Evolutionary conservation across 2,888 invertebrate species (phyloP).

Genomic region (Tenthredo scrophulariae): DNA sequence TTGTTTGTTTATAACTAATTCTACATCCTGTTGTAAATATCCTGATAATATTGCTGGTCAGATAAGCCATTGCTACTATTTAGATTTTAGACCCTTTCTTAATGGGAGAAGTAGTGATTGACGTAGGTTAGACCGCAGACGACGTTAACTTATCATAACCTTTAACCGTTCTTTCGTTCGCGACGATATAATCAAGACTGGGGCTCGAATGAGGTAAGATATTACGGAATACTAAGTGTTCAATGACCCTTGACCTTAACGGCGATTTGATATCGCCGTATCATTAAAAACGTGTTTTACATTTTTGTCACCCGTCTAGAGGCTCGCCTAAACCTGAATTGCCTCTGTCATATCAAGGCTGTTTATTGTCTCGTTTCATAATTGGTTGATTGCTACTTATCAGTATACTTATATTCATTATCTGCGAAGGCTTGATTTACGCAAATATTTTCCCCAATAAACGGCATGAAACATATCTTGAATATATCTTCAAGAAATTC

Average conservation of each 20-base stretch:
- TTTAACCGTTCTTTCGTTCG: not conserved
- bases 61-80: constrained; percentile 65
- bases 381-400: constrained; percentile 24
- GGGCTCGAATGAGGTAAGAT: not conserved
- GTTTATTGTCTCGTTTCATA: not conserved
- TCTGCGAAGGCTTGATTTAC: not conserved
- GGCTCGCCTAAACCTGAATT: not conserved
- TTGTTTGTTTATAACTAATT: constrained; percentile 59
- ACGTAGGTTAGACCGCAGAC: not conserved
- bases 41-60: constrained; percentile 62
- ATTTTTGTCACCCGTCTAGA: not conserved
- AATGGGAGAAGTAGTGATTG: not conserved
- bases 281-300: constrained; percentile 29
- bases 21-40: constrained; percentile 60
- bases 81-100: not conserved
- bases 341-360: constrained; percentile 23
- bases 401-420: not conserved
- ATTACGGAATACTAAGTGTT: not conserved
- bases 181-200: not conserved
- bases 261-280: not conserved
- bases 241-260: constrained; percentile 23
- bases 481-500: not conserved
- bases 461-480: not conserved
- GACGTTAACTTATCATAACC: constrained; percentile 18
- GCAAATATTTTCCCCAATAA: not conserved